Percentiles rank a stretch among this genome's conserved stretches.
These are phyloP conservation scores for Dascillus cervinus DNA, from an alignment of 2,888 invertebrate genomes.

Conservation along the genomic window DNA sequence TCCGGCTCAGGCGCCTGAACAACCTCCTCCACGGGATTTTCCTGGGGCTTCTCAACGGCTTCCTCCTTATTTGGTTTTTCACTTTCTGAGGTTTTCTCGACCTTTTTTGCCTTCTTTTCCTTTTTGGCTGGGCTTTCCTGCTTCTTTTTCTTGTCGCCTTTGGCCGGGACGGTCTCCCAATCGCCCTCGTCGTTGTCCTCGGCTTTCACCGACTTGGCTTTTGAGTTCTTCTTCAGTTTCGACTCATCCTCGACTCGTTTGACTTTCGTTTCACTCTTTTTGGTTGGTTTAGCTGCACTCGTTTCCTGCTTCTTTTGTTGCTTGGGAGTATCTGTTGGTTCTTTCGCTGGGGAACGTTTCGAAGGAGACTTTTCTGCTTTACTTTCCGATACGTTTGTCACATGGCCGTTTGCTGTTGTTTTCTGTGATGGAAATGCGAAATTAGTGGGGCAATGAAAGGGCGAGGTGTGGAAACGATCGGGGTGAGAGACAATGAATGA, in stretches of 20 bases:
- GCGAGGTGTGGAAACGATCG: too few species aligned
- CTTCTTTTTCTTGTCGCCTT: constrained; percentile 67
- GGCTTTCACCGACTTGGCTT: constrained; percentile 52
- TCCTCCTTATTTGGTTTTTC: constrained; percentile 46
- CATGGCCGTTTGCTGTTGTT: constrained; percentile 55
- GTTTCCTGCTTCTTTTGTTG: constrained; percentile 34
- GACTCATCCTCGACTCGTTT: constrained; percentile 43
- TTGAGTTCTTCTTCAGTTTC: constrained; percentile 55
- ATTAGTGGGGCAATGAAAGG: too few species aligned
- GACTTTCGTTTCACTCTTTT: constrained; percentile 51
- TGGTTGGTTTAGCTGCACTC: constrained; percentile 40
- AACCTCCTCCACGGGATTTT: constrained; percentile 21
- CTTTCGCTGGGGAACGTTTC: constrained; percentile 44
- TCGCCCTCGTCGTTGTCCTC: constrained; percentile 66
- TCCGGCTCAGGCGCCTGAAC: constrained; percentile 16
- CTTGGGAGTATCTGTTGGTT: constrained; percentile 42
- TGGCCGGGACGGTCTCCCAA: constrained; percentile 65
- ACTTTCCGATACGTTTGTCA: constrained; percentile 48
- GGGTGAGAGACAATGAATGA: too few species aligned
- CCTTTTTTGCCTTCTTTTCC: constrained; percentile 38
- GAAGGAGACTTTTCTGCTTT: constrained; percentile 48
- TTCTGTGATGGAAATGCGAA: constrained; percentile 49
- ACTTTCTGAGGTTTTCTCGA: constrained; percentile 40
- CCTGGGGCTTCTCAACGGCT: constrained; percentile 44
- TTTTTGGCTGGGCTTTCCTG: constrained; percentile 43